These are phyloP conservation scores for Anas platyrhynchos DNA, from an alignment of 2,113 vertebrate genomes.

Conservation along the genomic window DNA sequence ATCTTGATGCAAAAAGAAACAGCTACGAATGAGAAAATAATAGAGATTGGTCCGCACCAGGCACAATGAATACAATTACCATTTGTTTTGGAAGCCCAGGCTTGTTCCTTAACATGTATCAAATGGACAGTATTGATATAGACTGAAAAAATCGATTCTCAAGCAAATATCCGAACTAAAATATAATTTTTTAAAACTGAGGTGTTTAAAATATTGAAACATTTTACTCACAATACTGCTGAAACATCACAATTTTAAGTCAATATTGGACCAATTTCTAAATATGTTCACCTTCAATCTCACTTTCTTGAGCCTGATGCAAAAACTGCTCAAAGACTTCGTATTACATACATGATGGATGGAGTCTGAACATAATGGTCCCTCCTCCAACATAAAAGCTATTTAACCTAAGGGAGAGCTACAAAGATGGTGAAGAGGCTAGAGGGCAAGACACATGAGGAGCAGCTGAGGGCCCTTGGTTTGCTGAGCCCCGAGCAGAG, in stretches of 20 bases:
- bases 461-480: too few species aligned
- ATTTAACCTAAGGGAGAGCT: background rate
- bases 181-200: background rate
- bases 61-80: background rate
- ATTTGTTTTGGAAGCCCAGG: background rate
- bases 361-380: background rate
- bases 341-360: background rate
- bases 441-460: too few species aligned
- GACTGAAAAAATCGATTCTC: background rate
- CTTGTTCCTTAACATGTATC: background rate
- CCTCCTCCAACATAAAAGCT: background rate
- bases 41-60: background rate
- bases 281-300: background rate
- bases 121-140: background rate
- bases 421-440: too few species aligned
- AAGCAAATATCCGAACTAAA: background rate
- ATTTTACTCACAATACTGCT: background rate
- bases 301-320: background rate
- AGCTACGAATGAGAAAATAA: background rate
- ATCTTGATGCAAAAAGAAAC: background rate
- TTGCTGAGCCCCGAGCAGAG: too few species aligned
- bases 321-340: background rate
- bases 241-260: background rate
- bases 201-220: background rate
- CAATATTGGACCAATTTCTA: background rate